Base-by-base conservation (phyloP, 92 coral and sea anemone genomes). In the Umimayanthus kanabou region DNA sequence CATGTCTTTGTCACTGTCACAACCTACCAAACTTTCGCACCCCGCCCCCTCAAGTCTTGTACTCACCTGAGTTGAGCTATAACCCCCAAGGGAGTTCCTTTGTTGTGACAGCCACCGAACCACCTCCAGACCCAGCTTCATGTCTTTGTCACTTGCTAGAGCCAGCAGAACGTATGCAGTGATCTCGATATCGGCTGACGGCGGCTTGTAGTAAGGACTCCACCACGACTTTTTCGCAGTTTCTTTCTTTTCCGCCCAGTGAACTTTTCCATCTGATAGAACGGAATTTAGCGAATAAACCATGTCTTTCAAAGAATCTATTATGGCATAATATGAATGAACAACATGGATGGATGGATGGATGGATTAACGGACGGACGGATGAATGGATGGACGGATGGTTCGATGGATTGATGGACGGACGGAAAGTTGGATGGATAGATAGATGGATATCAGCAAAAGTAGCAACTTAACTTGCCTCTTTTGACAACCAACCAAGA, bases 121-220 rank as follows among this genome's bases (percentile, higher is more conserved):
- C 85, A 97, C 94, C 79, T 95, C 88, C 47, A 97, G 92, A 30
- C 95, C 97, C 16, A 87, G 80, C 66, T 79, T 75, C 70, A 87
- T 81, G 80, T 95, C 98, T 45, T 90, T 87, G 65, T 89, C 90
- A 6, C 71, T 91, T 42, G 95, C 61, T 71, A 79, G 85, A 5
- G 92, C 93, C 72, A 97, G 50, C 84, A 97, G 86, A 14, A 95
- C 99, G 85, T 97, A 97, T 0, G 99, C 90, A 45, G 99, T 97
- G 55, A 97, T 97, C 91, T 97, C 99, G n/a, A 97, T 90, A 83
- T 97, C 99, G 18, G 99, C 99, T 26, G 99, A 90, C 6, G 95
- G 94, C 33, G 98, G 99, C 43, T 90, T 91, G 92, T 95, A 95
- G 90, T 97, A 97, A 76, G 98, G 98, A 15, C 97, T 93, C 82